Evolutionary conservation across 2,888 invertebrate genomes (phyloP).

Genomic region (Epinotia demarniana): DNA sequence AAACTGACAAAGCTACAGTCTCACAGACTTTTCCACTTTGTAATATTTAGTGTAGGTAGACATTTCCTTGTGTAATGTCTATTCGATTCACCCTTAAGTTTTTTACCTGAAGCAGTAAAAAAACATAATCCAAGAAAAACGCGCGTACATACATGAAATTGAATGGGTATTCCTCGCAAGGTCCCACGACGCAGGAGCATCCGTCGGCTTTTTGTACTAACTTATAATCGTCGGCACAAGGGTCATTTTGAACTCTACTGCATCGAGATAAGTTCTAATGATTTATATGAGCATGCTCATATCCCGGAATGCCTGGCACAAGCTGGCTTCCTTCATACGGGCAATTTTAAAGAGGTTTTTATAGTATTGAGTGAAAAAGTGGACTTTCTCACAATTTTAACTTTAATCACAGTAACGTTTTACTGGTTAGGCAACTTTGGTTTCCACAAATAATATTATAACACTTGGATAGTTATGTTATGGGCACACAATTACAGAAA

Average conservation of each 20-base stretch:
- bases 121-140: too few species aligned
- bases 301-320: constrained; percentile 5
- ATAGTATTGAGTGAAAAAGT: not conserved
- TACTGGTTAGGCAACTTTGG: too few species aligned
- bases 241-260: not conserved
- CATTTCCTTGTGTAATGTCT: too few species aligned
- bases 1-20: too few species aligned
- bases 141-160: too few species aligned
- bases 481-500: too few species aligned
- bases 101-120: too few species aligned
- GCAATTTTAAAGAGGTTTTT: constrained; percentile 1
- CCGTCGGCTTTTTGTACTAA: constrained; percentile 10
- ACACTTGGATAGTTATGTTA: too few species aligned
- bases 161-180: not conserved
- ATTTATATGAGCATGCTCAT: not conserved
- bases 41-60: too few species aligned
- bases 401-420: not conserved
- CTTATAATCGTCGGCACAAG: not conserved
- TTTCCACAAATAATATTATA: too few species aligned
- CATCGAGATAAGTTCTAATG: not conserved
- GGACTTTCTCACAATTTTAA: not conserved
- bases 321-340: constrained; percentile 27
- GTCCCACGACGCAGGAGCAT: constrained; percentile 17
- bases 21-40: too few species aligned
- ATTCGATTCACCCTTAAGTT: too few species aligned